These are phyloP conservation scores for Formicarius rufipectus DNA, from an alignment of 2,113 vertebrate genomes.

Conservation along the genomic window DNA sequence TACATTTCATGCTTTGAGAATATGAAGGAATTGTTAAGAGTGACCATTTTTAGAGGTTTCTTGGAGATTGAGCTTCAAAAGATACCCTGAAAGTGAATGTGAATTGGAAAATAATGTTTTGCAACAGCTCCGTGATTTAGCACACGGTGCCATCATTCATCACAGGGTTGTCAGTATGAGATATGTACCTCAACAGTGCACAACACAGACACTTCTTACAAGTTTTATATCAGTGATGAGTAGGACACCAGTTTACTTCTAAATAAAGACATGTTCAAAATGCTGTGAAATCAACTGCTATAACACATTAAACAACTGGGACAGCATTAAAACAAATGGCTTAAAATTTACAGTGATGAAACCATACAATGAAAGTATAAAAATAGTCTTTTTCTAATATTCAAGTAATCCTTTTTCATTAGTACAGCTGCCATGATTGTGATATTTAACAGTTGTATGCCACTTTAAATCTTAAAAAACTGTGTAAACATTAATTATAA, in stretches of 20 bases:
- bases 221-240: not conserved
- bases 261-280: not conserved
- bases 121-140: not conserved
- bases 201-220: not conserved
- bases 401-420: not conserved
- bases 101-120: not conserved
- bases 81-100: not conserved
- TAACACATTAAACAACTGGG: not conserved
- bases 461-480: conserved; percentile 48
- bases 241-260: not conserved
- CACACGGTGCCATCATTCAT: not conserved
- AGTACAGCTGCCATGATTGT: not conserved
- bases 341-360: not conserved
- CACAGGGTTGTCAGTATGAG: not conserved
- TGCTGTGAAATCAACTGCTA: not conserved
- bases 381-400: not conserved
- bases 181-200: not conserved
- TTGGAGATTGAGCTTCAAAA: not conserved
- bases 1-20: not conserved
- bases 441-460: conserved; percentile 1
- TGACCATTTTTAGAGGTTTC: not conserved
- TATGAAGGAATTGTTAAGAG: not conserved
- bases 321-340: not conserved
- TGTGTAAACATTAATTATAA: conserved; percentile 44
- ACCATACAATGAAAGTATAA: not conserved